Percentiles rank a stretch among this genome's conserved stretches.
phyloP scores from a whole-genome alignment of 1,140 invertebrate genomes.

The Drosophila dunni region DNA sequence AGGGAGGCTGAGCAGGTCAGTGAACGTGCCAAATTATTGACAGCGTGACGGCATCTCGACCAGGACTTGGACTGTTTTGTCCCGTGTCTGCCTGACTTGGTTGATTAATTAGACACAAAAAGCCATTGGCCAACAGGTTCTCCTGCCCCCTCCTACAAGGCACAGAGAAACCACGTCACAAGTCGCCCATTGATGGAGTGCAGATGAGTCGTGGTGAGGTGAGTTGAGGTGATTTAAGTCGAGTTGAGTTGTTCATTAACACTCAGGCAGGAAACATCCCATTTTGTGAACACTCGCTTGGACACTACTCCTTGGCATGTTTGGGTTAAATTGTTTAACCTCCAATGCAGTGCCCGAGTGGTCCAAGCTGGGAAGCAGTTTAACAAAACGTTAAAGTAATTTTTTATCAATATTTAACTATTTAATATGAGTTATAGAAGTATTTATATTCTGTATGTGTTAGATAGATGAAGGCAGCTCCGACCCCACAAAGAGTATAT shows the following conservation, averaged over 20 bases:
- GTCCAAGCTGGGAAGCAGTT: neutral
- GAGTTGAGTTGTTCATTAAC: slow-evolving; percentile 59
- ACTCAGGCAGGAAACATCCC: slow-evolving; percentile 30
- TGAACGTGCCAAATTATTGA: slow-evolving; percentile 81
- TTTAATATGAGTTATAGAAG: no score
- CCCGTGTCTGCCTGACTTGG: slow-evolving; percentile 41
- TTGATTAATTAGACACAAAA: slow-evolving; percentile 76
- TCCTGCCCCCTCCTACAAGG: neutral
- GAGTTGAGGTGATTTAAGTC: slow-evolving; percentile 20
- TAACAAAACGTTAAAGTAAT: neutral
- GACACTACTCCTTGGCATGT: slow-evolving; percentile 19
- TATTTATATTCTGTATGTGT: no score
- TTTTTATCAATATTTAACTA: no score
- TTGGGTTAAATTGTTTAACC: slow-evolving; percentile 24
- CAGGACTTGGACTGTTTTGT: slow-evolving; percentile 17
- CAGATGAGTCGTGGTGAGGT: slow-evolving; percentile 10
- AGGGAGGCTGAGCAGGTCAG: slow-evolving; percentile 28
- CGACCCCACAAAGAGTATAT: no score
- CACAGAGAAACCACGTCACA: slow-evolving; percentile 38
- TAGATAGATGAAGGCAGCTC: no score
- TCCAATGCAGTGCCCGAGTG: neutral
- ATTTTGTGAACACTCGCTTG: neutral
- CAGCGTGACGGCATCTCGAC: slow-evolving; percentile 42
- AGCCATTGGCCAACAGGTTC: slow-evolving; percentile 37
- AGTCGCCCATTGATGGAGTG: slow-evolving; percentile 47